Base-by-base conservation (phyloP, 2,888 invertebrate species). In the Glyphotaelius pellucidus region DNA sequence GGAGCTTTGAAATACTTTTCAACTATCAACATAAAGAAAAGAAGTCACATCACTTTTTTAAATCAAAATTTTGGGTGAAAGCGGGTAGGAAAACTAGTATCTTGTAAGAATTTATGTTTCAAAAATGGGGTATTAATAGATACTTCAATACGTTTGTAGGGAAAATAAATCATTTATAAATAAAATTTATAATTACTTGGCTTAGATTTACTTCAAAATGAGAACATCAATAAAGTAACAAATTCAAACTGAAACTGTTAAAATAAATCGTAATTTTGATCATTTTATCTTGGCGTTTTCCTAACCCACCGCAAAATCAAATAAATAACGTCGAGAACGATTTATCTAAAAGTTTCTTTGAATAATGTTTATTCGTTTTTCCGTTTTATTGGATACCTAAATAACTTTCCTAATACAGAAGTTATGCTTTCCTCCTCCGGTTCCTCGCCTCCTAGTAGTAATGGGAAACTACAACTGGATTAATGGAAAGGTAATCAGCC, bases 401-500 rank as follows among this genome's bases (percentile, higher is more conserved):
- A 47, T 47, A 47, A 86, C 85, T 86, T 86, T 86, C 38, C n/a
- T 42, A 86, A 86, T 86, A 86, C 85, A 86, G 42, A 86, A 86
- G 81, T 81, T 81, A 30, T 32, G 30, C 81, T 31, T 81, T 32
- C 31, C 81, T 81, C 31, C 81, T 31, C 0, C 31, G 81, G 81
- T 14, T 81, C 81, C 52, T 67, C 52, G 52, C 52, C 83, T 83
- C 25, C 32, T 32, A 35, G 25, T 19, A 15, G 47, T 47, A 15
- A 83, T 35, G 9, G 83, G 35, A 86, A 32, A 81, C 81, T 86
- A 25, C 19, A 47, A 47, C 30, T 79, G 79, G 35, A 88, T 88
- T 91, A 88, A 91, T 91, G 91, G 47, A 91, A 83, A 89, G 88
- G 91, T 91, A 81, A 91, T 91, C 91, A 89, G 86, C 52, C 47